Evolutionary conservation across 92 coral and sea anemone genomes (phyloP), one percentile per base, ranked within the genome.

Genomic region (Epizoanthus illoricatus): DNA sequence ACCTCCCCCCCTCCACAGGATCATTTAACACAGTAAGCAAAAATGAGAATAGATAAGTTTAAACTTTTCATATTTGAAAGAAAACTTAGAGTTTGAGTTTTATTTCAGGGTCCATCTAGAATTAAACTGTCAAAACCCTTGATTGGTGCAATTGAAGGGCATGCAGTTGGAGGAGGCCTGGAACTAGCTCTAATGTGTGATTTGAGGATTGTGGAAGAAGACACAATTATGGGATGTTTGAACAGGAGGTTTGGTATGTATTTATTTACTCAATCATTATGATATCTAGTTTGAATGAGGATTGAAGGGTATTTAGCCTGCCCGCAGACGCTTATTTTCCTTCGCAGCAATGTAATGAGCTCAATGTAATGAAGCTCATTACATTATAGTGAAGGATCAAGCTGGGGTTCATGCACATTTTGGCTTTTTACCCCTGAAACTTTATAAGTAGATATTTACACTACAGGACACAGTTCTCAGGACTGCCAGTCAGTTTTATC

Each of bases 121-220:
- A 80, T 92, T 16, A 88, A 94, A 72, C 88, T 92, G 36, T 92
- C 91, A 62, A 94, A 94, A 60, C 98, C 94, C 64, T 89, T 90
- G 43, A 91, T 94, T 86, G 94, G 93, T 54, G 97, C 92, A 4
- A 89, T 92, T 7, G 91, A 89, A 76, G 98, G 98, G 8, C 85
- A 92, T 83, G 93, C 97, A 52, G 97, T 94, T 40, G 97, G 93
- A 4, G 97, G 98, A 7, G 98, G 98, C n/a, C 70, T 94, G 88
- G 98, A 94, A 82, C 68, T 94, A 23, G 94, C 98, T 3, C 83
- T 94, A 76, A 87, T 90, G 91, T 94, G 98, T 68, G 98, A 94
- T 63, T 65, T 94, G 75, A 81, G 98, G 62, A 90, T 94, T 58
- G 90, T 85, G 19, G 98, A 94, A 75, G 92, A 94, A 69, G 89